Conservation (phyloP, 2,888 invertebrate genomes). For the Catocala nupta region DNA sequence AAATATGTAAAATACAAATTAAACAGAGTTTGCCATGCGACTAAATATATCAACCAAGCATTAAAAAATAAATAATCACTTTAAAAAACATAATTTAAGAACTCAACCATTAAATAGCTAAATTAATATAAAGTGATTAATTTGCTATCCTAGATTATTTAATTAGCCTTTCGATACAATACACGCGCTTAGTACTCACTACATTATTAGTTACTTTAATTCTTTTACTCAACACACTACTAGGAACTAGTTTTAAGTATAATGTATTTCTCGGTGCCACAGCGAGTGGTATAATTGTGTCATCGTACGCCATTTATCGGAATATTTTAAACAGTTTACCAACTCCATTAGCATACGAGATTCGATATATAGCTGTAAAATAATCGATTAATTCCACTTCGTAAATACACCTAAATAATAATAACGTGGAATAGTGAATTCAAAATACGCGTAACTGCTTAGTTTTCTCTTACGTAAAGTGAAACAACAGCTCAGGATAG, state of each 20-base stretch:
- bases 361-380: conserved; percentile 38
- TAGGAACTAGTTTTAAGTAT: background rate
- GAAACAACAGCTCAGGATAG: conserved; percentile 46
- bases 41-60: too few relatives aligned
- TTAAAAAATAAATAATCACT: too few relatives aligned
- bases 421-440: conserved; percentile 23
- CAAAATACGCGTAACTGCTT: conserved; percentile 21
- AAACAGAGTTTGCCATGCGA: too few relatives aligned
- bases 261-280: background rate
- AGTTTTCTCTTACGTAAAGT: conserved; percentile 32
- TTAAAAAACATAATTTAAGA: too few relatives aligned
- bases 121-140: too few relatives aligned
- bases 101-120: too few relatives aligned
- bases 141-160: too few relatives aligned
- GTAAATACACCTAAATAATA: conserved; percentile 35
- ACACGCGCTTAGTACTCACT: too few relatives aligned
- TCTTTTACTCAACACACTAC: background rate
- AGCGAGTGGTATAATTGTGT: conserved; percentile 1
- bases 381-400: conserved; percentile 47
- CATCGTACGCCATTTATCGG: background rate
- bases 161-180: too few relatives aligned
- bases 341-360: conserved; percentile 31
- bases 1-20: too few relatives aligned
- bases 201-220: too few relatives aligned
- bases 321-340: conserved; percentile 25